Base-by-base conservation (phyloP, 2,797 vertebrate genomes). In the Chlorospingus flavigularis region DNA sequence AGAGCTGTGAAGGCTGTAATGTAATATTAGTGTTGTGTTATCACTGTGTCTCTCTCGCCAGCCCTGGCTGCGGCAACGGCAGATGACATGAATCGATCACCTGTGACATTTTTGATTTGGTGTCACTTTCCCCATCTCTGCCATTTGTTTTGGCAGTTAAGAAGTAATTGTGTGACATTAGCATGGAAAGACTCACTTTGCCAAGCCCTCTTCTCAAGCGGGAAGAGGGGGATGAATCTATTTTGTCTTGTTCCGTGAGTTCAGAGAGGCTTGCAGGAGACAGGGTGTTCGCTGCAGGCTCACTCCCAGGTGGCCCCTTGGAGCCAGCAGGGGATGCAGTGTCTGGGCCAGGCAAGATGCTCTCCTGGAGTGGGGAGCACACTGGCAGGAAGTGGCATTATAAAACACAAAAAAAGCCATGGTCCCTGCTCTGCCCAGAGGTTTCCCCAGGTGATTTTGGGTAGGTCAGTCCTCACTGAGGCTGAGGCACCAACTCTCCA, bases 91-190 rank as follows among this genome's bases (percentile, higher is more conserved):
- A 99, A 99, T 99, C 99, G 98, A 99, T 99, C 99, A 99, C 99
- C 99, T 99, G 99, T 99, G 99, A 99, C 99, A 99, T 98, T 99
- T 99, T 98, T 99, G 98, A 99, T 99, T 99, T 98, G 98, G 98
- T 99, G 99, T 99, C 99, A 99, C 99, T 99, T 99, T 98, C 97
- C 97, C 97, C 98, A 97, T 98, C 98, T 98, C 98, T 98, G 98
- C 98, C 99, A 99, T 99, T 99, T 99, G 99, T 99, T 99, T 99
- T 99, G 99, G 98, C 99, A 99, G 98, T 99, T 99, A 99, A 99
- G 99, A 99, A 99, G 99, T 99, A 99, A 99, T 99, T 99, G 99
- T 99, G 98, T 99, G 98, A 99, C 99, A 99, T 99, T 98, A 99
- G 98, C 98, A 96, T 94, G 98, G 98, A 97, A 98, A 98, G 97